Conservation (phyloP, 2,888 invertebrate species). For the Melieria omissa region DNA sequence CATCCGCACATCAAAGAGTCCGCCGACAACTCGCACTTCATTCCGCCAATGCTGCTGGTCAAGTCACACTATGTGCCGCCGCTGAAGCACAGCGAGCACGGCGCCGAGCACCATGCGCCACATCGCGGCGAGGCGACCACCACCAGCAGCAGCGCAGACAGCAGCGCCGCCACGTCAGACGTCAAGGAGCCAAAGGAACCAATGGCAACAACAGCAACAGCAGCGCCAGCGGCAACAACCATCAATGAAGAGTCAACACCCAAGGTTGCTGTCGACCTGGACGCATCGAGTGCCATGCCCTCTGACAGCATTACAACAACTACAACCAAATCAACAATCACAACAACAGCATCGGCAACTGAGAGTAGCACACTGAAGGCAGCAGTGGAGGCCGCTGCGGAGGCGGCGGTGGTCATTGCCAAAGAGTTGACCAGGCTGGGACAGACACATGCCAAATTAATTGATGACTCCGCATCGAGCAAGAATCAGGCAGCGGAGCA, state of each 20-base stretch:
- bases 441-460: slow-evolving; percentile 10
- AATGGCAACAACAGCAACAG: slow-evolving; percentile 28
- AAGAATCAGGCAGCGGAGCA: background rate
- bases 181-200: slow-evolving; percentile 25
- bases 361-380: background rate
- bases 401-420: too few species aligned
- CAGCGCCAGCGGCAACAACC: slow-evolving; percentile 11
- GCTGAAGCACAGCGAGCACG: slow-evolving; percentile 52
- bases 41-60: slow-evolving; percentile 66
- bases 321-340: slow-evolving; percentile 17
- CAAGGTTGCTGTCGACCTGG: background rate
- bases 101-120: slow-evolving; percentile 10
- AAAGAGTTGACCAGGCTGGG: slow-evolving; percentile 5
- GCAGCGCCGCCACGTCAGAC: slow-evolving; percentile 13
- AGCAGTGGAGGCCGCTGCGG: too few species aligned
- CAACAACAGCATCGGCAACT: slow-evolving; percentile 1
- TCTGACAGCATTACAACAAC: slow-evolving; percentile 20
- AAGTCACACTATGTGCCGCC: slow-evolving; percentile 66
- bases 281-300: slow-evolving; percentile 10
- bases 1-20: slow-evolving; percentile 61
- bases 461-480: slow-evolving; percentile 15
- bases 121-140: slow-evolving; percentile 4
- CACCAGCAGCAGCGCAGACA: slow-evolving; percentile 38
- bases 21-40: slow-evolving; percentile 64
- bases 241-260: slow-evolving; percentile 11